Evolutionary conservation across 2,888 invertebrate species (phyloP).

Genomic region (Noctua comes): DNA sequence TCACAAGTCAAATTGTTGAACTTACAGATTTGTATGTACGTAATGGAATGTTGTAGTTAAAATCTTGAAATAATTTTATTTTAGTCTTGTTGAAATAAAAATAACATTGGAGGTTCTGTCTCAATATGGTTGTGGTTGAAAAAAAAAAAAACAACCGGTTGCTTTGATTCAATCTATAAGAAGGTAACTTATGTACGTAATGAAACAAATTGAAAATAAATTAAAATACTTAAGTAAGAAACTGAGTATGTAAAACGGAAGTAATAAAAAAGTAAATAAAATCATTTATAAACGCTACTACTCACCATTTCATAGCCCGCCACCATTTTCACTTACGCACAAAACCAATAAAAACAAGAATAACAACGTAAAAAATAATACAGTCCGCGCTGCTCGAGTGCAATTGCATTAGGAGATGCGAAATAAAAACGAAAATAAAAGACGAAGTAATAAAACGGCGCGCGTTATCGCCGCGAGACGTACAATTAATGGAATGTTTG

Average conservation of each 20-base stretch:
- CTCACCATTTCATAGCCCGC: constrained; percentile 81
- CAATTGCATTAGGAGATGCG: constrained; percentile 88
- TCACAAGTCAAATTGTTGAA: constrained; percentile 59
- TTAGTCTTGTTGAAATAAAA: background rate
- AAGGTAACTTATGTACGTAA: background rate
- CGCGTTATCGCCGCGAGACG: constrained; percentile 84
- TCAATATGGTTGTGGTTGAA: background rate
- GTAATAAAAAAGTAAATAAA: constrained; percentile 36
- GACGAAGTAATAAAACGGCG: constrained; percentile 83
- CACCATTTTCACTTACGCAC: constrained; percentile 84
- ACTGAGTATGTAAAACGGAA: constrained; percentile 38
- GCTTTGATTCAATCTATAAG: background rate
- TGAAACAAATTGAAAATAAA: background rate
- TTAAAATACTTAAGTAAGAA: background rate
- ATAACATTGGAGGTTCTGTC: background rate
- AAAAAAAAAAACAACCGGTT: background rate
- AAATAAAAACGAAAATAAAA: constrained; percentile 87
- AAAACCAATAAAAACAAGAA: constrained; percentile 82
- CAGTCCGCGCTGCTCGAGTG: constrained; percentile 85
- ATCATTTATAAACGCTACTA: constrained; percentile 64
- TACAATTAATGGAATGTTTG: constrained; percentile 87
- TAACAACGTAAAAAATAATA: constrained; percentile 82
- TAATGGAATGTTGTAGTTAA: constrained; percentile 17
- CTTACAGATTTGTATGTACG: constrained; percentile 45
- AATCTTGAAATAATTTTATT: background rate